Base-by-base conservation (phyloP, 2,113 vertebrate species). In the Psittacula cyanocephala region DNA sequence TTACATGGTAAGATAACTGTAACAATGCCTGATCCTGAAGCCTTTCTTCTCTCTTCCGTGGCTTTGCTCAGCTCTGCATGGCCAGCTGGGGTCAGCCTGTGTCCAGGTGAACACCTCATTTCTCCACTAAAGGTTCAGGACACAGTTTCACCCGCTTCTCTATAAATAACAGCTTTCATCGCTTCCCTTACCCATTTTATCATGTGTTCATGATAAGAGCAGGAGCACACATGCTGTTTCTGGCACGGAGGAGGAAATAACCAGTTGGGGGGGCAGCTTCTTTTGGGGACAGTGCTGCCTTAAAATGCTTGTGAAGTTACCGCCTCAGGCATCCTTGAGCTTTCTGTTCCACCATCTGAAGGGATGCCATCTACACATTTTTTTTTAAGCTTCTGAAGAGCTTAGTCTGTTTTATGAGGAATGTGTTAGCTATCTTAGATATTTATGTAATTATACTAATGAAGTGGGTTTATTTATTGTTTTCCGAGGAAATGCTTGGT, bases 401-500 rank as follows among this genome's bases (percentile, higher is more conserved):
- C 81, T 22, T 47, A 18, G 83, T 69, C 41, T 95, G 33, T 53
- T 78, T 91, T 60, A 31, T 68, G 90, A 81, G 76, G 86, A 86
- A 81, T 71, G 57, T 75, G 88, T 93, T 89, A 72, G 74, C 70
- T 89, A 33, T 68, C 69, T 62, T 65, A 49, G 83, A 76, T 96
- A 84, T 93, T 96, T 95, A 79, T 96, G 86, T 92, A 60, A 88
- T 95, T 95, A 94, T 49, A 93, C 69, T 81, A 93, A 86, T 95
- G 88, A 96, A 96, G 80, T 78, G 63, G 91, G 3, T 95, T 95
- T 96, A 76, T 96, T 96, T 95, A 91, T 93, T 96, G 90, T 93
- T 91, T 92, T 93, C 72, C 16, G 28, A 97, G 86, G 96, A 96
- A 93, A 79, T 80, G 77, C 80, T 79, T 13, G 27, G 57, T 92